Evolutionary conservation across 2,113 vertebrate genomes (phyloP), one percentile per base, ranked within the genome.

Genomic region (Cariama cristata): DNA sequence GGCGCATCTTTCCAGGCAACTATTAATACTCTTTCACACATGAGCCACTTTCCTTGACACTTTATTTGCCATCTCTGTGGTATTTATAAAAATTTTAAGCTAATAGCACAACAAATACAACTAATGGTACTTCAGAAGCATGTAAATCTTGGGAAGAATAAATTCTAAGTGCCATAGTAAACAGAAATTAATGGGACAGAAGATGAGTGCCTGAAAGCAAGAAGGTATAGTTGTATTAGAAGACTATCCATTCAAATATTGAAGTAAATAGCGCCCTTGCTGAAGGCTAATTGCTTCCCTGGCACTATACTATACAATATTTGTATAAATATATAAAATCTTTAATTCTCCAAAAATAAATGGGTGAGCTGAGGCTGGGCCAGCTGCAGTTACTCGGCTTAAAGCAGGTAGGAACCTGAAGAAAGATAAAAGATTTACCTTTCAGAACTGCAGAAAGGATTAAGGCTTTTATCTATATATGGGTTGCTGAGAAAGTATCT

Each of bases 1-100:
- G 33, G 8, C 5, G 10, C 12, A 71, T 80, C 72, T 77, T 96
- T 93, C 56, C 18, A 88, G n/a, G 38, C 35, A 93, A 56, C 92
- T 88, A 92, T 71, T 90, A 95, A 69, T 86, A 67, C 13, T 47
- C 42, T 71, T 92, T 68, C 72, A 92, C 72, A 86, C 7, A 80
- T 84, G 35, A 91, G 23, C 38, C 44, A 40, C 63, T 92, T 92
- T 86, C 4, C 63, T 88, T 92, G 83, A 91, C 86, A 91, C 16
- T 90, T 97, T 62, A 88, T 72, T 95, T 93, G 16, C 60, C 40
- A 92, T 86, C 47, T 80, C 38, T 75, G 4, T 59, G 56, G 49
- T 76, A 69, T 77, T 94, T 90, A 93, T 93, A 77, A 95, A 96
- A 85, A 10, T 94, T 94, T 92, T 88, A 92, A 94, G 71, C 17